phyloP scores from a whole-genome alignment of 2,888 invertebrate genomes.

The Steinernema hermaphroditum region DNA sequence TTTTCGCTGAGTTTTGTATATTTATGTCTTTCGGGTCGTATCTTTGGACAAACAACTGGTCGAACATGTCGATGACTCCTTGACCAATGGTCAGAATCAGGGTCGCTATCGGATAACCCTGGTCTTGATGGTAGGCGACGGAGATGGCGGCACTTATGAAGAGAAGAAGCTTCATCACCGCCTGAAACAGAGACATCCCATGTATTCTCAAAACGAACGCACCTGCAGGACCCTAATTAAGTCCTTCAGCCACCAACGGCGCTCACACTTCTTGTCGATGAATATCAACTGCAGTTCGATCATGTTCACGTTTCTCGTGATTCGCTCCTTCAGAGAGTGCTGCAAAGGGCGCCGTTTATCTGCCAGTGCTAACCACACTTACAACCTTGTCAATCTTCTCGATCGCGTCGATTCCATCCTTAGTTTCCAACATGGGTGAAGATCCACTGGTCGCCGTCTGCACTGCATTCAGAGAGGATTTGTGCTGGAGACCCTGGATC shows the following conservation, averaged over 20 bases:
- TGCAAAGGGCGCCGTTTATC: not conserved
- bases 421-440: not conserved
- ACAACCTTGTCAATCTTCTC: constrained; percentile 30
- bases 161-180: constrained; percentile 48
- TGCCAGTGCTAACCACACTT: not conserved
- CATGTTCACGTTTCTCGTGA: constrained; percentile 44
- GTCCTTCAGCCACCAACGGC: constrained; percentile 55
- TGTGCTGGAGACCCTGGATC: not conserved
- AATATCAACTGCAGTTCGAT: constrained; percentile 50
- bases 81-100: constrained; percentile 48
- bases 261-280: constrained; percentile 53
- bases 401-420: constrained; percentile 22
- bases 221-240: constrained; percentile 53
- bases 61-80: constrained; percentile 53
- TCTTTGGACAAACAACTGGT: constrained; percentile 51
- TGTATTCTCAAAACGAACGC: not conserved
- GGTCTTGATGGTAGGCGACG: constrained; percentile 51
- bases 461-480: not conserved
- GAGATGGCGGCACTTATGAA: constrained; percentile 54
- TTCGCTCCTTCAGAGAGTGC: constrained; percentile 47
- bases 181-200: too few species aligned
- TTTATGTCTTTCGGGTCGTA: constrained; percentile 44
- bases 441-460: not conserved
- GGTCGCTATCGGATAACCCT: constrained; percentile 50
- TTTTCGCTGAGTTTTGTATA: constrained; percentile 16